A percentile compares a stretch with the other conserved stretches of the same genome.
These are phyloP conservation scores for Stenodema calcarata DNA, from an alignment of 2,888 invertebrate genomes.

Conservation along the genomic window DNA sequence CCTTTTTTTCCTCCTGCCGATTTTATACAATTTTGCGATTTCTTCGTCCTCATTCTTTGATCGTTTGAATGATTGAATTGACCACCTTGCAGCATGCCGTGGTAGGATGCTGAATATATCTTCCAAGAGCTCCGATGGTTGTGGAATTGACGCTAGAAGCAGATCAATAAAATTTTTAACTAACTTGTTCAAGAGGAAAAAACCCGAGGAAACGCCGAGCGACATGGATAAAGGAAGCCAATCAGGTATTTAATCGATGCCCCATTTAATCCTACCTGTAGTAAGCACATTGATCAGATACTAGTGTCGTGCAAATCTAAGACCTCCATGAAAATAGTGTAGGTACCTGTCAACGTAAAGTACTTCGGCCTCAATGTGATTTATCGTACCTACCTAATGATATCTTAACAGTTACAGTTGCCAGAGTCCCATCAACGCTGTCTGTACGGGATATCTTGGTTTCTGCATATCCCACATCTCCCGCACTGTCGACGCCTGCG, in stretches of 20 bases:
- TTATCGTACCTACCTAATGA: too few species aligned
- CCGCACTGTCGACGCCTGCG: conserved; percentile 73
- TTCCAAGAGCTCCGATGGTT: conserved; percentile 52
- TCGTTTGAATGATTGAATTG: not conserved
- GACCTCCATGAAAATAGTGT: too few species aligned
- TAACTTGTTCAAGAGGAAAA: conserved; percentile 56
- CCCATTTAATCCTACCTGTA: too few species aligned
- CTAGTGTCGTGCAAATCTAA: not conserved
- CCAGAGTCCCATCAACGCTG: conserved; percentile 63
- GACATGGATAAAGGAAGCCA: conserved; percentile 53
- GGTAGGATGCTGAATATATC: conserved; percentile 56
- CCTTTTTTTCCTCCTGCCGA: not conserved
- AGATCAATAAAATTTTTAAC: conserved; percentile 56
- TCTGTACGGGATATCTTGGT: conserved; percentile 63
- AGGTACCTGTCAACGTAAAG: too few species aligned
- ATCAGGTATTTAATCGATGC: conserved; percentile 35
- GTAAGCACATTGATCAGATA: not conserved
- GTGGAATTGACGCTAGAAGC: conserved; percentile 53
- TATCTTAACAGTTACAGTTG: conserved; percentile 58
- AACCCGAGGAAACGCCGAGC: conserved; percentile 50
- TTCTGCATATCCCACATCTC: conserved; percentile 61
- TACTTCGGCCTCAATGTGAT: too few species aligned
- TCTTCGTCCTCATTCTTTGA: not conserved
- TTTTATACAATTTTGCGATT: not conserved
- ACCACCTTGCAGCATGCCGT: not conserved